phyloP scores from a whole-genome alignment of 2,888 invertebrate genomes.

The Melinaea marsaeus region DNA sequence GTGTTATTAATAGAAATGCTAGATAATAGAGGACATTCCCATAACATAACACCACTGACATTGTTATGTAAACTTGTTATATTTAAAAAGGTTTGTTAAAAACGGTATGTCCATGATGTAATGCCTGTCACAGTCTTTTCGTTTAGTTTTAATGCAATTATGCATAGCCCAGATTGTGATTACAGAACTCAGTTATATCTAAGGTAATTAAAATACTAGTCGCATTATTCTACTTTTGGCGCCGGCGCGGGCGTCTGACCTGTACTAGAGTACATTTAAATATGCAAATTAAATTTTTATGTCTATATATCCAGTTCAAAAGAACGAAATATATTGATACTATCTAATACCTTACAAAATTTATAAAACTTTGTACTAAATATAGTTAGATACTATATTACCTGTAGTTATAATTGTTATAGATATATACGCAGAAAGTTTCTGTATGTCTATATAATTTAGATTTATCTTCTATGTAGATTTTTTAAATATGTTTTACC shows the following conservation, averaged over 20 bases:
- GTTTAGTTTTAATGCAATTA: conserved; percentile 39
- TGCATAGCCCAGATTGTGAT: conserved; percentile 30
- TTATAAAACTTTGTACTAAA: no score
- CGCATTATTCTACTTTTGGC: conserved; percentile 35
- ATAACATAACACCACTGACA: conserved; percentile 13
- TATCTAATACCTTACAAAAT: no score
- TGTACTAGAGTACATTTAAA: conserved; percentile 8
- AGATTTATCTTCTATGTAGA: no score
- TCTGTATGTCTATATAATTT: no score
- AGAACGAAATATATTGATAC: no score
- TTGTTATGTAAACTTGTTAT: not conserved
- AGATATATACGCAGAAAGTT: no score
- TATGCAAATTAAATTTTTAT: conserved; percentile 4
- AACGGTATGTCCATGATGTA: no score
- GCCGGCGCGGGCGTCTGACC: conserved; percentile 39
- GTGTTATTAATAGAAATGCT: conserved; percentile 21
- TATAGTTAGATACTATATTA: no score
- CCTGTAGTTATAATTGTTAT: no score
- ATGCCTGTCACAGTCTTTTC: no score
- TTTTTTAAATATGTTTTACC: no score
- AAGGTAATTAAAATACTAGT: conserved; percentile 45
- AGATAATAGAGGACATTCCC: conserved; percentile 21
- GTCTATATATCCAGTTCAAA: not conserved
- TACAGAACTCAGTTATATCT: conserved; percentile 31
- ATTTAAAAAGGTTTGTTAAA: no score